Percentiles rank a stretch among this genome's conserved stretches.
Conservation (phyloP, 1,140 invertebrate genomes). For the Vanessa atalanta region DNA sequence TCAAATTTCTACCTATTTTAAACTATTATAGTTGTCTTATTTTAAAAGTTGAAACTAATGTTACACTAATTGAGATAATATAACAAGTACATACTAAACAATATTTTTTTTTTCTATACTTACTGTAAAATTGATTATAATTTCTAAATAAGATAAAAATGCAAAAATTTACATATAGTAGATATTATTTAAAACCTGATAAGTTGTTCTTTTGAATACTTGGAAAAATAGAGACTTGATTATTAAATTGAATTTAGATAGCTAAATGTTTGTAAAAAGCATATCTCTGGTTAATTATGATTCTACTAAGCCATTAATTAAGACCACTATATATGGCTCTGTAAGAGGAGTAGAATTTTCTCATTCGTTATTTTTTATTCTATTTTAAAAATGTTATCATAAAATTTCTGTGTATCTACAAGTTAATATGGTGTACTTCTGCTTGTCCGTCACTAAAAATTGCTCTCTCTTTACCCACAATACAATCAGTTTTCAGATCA, state of each 20-base stretch:
- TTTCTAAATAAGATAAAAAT: neutral
- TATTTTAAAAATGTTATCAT: neutral
- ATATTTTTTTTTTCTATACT: neutral
- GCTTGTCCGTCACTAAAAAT: slow-evolving; percentile 77
- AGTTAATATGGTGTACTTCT: slow-evolving; percentile 68
- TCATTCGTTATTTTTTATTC: neutral
- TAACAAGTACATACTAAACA: slow-evolving; percentile 1
- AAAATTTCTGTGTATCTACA: slow-evolving; percentile 38
- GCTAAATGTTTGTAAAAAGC: no score
- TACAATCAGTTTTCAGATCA: slow-evolving; percentile 81
- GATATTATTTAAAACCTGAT: neutral
- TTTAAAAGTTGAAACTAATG: neutral
- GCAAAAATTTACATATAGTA: neutral
- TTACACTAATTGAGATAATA: neutral
- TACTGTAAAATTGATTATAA: neutral
- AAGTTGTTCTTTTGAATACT: neutral
- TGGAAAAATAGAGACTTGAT: neutral
- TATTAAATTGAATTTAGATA: no score
- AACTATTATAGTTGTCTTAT: neutral
- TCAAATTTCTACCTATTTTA: neutral
- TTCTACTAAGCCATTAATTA: no score
- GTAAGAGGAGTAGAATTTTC: neutral
- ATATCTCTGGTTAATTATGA: no score
- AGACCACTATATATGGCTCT: neutral
- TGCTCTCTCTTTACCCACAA: slow-evolving; percentile 74